phyloP scores from a whole-genome alignment of 2,113 vertebrate species.

The Etia nguti region DNA sequence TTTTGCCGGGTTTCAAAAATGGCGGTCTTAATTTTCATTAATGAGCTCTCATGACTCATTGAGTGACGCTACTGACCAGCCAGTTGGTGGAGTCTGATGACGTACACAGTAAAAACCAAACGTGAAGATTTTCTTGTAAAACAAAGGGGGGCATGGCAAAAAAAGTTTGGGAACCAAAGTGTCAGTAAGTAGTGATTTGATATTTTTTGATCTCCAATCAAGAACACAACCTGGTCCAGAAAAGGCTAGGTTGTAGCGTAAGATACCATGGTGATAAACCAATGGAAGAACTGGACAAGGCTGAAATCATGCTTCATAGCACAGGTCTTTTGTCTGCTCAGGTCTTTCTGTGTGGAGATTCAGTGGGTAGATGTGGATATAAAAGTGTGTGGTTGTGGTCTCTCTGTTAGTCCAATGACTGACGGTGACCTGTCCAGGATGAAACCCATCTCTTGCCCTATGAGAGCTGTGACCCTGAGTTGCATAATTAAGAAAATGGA shows the following conservation, averaged over 20 bases:
- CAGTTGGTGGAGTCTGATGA: accelerated
- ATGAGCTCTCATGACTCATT: too few species aligned
- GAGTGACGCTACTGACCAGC: accelerated
- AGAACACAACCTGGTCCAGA: not conserved
- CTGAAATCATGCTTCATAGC: not conserved
- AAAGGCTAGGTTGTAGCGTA: not conserved
- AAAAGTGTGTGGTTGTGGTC: not conserved
- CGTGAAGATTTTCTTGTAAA: too few species aligned
- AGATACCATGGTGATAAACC: not conserved
- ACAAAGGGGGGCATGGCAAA: too few species aligned
- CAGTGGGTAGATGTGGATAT: not conserved
- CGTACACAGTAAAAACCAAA: too few species aligned
- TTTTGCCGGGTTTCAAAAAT: not conserved
- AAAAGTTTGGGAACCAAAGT: too few species aligned
- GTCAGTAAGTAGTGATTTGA: not conserved
- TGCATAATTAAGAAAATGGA: not conserved
- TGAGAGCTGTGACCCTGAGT: not conserved
- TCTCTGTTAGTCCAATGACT: not conserved
- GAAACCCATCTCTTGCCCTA: not conserved
- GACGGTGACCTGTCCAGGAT: not conserved
- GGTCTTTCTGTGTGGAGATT: not conserved
- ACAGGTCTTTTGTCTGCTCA: not conserved
- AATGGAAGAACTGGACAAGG: not conserved
- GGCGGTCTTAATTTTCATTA: not conserved
- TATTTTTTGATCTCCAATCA: not conserved